Conservation (phyloP, 2,888 invertebrate species). For the Ectemnius continuus region DNA sequence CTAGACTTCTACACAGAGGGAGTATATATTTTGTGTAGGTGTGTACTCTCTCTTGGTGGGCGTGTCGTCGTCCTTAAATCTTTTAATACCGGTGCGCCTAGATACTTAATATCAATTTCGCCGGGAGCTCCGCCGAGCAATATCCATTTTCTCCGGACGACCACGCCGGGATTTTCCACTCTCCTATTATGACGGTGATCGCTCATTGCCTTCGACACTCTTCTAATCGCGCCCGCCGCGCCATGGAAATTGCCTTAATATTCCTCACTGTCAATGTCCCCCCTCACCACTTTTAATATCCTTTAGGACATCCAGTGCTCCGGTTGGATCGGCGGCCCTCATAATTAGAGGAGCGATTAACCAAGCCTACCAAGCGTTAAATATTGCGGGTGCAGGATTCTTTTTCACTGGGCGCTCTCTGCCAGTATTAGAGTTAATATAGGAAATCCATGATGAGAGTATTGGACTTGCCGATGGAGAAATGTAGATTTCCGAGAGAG, state of each 20-base stretch:
- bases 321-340: too few species aligned
- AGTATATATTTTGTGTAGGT: conserved; percentile 6
- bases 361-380: too few species aligned
- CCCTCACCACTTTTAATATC: too few species aligned
- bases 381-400: too few species aligned
- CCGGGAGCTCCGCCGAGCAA: conserved; percentile 15
- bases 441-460: too few species aligned
- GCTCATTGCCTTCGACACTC: conserved; percentile 30
- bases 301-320: too few species aligned
- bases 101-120: conserved; percentile 47
- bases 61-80: conserved; percentile 21
- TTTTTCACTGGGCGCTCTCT: too few species aligned
- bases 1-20: too few species aligned
- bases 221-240: conserved; percentile 2
- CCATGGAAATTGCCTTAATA: conserved; percentile 29
- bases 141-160: conserved; percentile 30
- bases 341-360: too few species aligned
- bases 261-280: background rate
- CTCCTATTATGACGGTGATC: conserved; percentile 30
- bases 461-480: too few species aligned
- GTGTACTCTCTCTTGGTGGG: background rate
- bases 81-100: conserved; percentile 29
- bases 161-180: conserved; percentile 19
- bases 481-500: too few species aligned
- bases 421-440: too few species aligned